Evolutionary conservation across 2,888 invertebrate genomes (phyloP).

Genomic region (Julus scanicus): DNA sequence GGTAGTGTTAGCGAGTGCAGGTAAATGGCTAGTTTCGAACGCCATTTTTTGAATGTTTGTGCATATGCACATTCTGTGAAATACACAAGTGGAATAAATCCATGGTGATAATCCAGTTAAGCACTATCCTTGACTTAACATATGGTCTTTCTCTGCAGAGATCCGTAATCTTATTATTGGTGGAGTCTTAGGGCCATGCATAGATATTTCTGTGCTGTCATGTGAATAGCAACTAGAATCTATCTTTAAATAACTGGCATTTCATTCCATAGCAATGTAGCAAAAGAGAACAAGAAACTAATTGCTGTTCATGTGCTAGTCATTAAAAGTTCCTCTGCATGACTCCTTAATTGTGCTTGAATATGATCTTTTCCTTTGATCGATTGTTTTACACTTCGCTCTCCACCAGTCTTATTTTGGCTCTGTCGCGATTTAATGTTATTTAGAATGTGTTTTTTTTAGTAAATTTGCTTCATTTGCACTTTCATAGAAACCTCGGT

Average conservation of each 20-base stretch:
- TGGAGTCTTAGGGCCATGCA: neutral
- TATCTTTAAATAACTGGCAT: neutral
- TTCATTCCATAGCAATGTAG: neutral
- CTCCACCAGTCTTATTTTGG: neutral
- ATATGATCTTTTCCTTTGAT: no score
- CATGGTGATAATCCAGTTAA: neutral
- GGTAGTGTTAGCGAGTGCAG: neutral
- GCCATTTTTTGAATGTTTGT: neutral
- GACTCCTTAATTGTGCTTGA: neutral
- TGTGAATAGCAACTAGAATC: neutral
- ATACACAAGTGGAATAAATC: neutral
- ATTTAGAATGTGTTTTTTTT: conserved; percentile 20
- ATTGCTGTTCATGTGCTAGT: neutral
- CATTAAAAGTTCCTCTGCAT: neutral
- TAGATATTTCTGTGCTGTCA: neutral
- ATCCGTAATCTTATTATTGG: neutral
- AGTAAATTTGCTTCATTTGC: conserved; percentile 14
- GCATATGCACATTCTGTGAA: neutral
- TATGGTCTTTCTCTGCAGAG: neutral
- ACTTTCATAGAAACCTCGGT: neutral
- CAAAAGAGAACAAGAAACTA: neutral
- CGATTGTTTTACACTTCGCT: neutral
- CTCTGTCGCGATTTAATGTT: neutral
- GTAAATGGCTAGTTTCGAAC: neutral
- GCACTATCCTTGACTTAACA: neutral